These are phyloP conservation scores for Hydrozoanthus gracilis DNA, from an alignment of 92 coral and sea anemone genomes.

Conservation along the genomic window DNA sequence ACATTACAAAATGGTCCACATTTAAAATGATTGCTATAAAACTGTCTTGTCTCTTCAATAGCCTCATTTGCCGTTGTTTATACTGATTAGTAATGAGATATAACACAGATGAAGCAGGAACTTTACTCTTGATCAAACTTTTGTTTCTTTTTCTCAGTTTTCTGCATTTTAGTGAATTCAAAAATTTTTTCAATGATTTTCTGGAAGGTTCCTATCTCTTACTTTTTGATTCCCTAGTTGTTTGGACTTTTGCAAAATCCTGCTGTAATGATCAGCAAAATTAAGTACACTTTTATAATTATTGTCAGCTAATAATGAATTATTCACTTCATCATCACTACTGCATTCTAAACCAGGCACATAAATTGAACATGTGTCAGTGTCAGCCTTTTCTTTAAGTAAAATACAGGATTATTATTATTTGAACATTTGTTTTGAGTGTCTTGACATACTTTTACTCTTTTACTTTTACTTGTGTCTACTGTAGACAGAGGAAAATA, in stretches of 20 bases:
- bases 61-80: constrained; percentile 35
- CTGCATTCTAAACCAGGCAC: constrained; percentile 28
- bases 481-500: too few relatives aligned
- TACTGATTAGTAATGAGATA: neutral
- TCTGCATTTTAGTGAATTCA: constrained; percentile 7
- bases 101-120: constrained; percentile 19
- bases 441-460: too few relatives aligned
- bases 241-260: constrained; percentile 1
- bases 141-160: constrained; percentile 4
- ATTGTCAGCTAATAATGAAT: neutral
- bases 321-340: neutral
- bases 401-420: too few relatives aligned
- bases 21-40: constrained; percentile 6
- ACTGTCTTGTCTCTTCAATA: constrained; percentile 27
- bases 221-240: neutral
- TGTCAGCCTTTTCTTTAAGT: neutral
- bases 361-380: constrained; percentile 19
- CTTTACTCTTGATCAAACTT: neutral
- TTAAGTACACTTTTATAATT: neutral
- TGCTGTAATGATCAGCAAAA: constrained; percentile 17
- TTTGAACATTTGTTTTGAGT: too few relatives aligned
- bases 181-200: neutral
- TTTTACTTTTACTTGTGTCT: too few relatives aligned
- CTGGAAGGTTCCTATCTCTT: constrained; percentile 35
- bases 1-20: neutral